Evolutionary conservation across 1,140 invertebrate genomes (phyloP).

Genomic region (Drosophila pallidifrons): DNA sequence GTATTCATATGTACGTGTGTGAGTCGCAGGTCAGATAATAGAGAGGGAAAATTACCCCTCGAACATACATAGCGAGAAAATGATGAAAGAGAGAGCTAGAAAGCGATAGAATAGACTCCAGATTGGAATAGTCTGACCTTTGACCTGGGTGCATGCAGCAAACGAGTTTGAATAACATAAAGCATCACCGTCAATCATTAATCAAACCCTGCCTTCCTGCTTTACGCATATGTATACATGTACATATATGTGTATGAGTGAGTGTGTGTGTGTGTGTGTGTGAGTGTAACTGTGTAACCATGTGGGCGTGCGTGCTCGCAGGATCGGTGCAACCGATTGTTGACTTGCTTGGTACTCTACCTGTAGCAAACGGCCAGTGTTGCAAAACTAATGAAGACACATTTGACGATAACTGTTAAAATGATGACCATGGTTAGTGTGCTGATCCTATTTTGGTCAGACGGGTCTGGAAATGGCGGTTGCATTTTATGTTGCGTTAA

Average conservation of each 20-base stretch:
- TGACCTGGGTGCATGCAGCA: conserved; percentile 28
- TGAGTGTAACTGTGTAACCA: conserved; percentile 3
- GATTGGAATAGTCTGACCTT: conserved; percentile 27
- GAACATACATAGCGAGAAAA: background rate
- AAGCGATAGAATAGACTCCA: background rate
- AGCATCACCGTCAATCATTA: background rate
- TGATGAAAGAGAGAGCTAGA: background rate
- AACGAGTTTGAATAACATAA: conserved; percentile 11
- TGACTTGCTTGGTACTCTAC: conserved; percentile 88
- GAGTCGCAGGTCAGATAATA: conserved; percentile 29
- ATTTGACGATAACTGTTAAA: conserved; percentile 95
- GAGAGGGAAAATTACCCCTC: background rate
- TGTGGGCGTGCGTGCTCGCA: conserved; percentile 27
- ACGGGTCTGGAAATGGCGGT: conserved; percentile 88
- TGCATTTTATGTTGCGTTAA: conserved; percentile 69
- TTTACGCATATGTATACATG: conserved; percentile 14
- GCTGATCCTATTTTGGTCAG: conserved; percentile 92
- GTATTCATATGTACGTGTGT: conserved; percentile 2
- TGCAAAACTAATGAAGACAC: conserved; percentile 97
- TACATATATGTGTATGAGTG: conserved; percentile 22
- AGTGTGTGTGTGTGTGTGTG: conserved; percentile 31
- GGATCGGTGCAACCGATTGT: conserved; percentile 41
- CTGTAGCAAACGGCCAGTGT: conserved; percentile 98
- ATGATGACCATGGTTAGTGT: conserved; percentile 96
- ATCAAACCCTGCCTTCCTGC: background rate